Conservation (phyloP, 2,888 invertebrate species). For the Tipula vernalis region DNA sequence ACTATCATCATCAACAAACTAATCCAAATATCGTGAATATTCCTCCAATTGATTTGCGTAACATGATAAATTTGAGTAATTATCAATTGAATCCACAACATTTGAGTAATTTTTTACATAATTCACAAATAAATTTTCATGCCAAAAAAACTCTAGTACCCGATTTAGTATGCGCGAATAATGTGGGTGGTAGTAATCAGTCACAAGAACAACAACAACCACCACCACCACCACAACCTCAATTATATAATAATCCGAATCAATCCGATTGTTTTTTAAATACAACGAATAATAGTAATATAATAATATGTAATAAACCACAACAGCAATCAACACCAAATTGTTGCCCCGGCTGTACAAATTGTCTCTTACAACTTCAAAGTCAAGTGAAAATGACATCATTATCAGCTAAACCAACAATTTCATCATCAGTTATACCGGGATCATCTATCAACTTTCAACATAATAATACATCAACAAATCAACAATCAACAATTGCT, state of each 20-base stretch:
- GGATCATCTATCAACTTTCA: not conserved
- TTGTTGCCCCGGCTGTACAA: not conserved
- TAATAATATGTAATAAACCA: not conserved
- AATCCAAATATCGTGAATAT: constrained; percentile 13
- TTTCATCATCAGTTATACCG: not conserved
- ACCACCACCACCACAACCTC: not conserved
- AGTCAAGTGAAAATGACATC: not conserved
- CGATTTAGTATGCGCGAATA: constrained; percentile 11
- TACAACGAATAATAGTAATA: not conserved
- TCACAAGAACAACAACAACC: not conserved
- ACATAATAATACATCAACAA: not conserved
- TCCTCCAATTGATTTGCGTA: constrained; percentile 16
- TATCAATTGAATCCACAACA: constrained; percentile 18
- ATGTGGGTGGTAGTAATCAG: not conserved
- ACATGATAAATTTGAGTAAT: constrained; percentile 17
- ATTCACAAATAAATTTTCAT: constrained; percentile 19
- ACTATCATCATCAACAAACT: constrained; percentile 13
- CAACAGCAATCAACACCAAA: not conserved
- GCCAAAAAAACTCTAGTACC: constrained; percentile 17
- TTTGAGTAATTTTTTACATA: constrained; percentile 17
- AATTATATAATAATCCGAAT: not conserved
- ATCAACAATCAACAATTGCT: not conserved
- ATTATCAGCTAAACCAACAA: not conserved
- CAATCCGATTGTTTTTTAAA: not conserved
- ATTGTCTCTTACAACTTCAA: not conserved